Evolutionary conservation across 2,888 invertebrate species (phyloP), one percentile per base, ranked within the genome.

Genomic region (Drosophila sordidula): DNA sequence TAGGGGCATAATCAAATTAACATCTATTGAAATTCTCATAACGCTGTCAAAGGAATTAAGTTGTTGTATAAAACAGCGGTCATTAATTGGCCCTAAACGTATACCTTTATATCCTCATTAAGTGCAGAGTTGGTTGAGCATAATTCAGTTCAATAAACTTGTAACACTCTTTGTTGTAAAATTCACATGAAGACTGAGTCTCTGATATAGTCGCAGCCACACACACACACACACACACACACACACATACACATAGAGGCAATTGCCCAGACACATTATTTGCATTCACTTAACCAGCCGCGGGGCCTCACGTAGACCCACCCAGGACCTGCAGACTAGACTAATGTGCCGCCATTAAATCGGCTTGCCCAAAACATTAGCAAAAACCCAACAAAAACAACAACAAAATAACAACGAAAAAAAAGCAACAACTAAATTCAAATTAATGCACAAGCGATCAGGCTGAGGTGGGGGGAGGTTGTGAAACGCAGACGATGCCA

Each of bases 301-400:
- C 41, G 32, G 41, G 45, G 25, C 44, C 1, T 9, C 9, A 8
- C 14, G 8, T 29, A 44, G 49, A 44, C 25, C 44, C 29, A 42
- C 6, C 16, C 49, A 61, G 34, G 29, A 44, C 34, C 57, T 59
- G 46, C 56, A 42, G 57, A 52, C 76, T 58, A 54, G 59, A 85
- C 72, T 80, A 72, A 82, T 82, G 80, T 70, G 66, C 46, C 57
- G 64, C 78, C 72, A 80, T 82, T 85, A 82, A 82, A 80, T 78
- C 72, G 86, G 78, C 66, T 78, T 58, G 70, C 80, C 81, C 78
- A 69, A 68, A 58, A 73, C 75, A 85, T 75, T 85, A 80, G 75
- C 78, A 58, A 54, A 54, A 68, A 36, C 9, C 29, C 29, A 42
- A 18, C 34, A 3, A 52, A 55, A 42, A 16, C 32, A 32, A 34